Conservation (phyloP, 2,113 vertebrate species). For the Poeciliopsis occidentalis region DNA sequence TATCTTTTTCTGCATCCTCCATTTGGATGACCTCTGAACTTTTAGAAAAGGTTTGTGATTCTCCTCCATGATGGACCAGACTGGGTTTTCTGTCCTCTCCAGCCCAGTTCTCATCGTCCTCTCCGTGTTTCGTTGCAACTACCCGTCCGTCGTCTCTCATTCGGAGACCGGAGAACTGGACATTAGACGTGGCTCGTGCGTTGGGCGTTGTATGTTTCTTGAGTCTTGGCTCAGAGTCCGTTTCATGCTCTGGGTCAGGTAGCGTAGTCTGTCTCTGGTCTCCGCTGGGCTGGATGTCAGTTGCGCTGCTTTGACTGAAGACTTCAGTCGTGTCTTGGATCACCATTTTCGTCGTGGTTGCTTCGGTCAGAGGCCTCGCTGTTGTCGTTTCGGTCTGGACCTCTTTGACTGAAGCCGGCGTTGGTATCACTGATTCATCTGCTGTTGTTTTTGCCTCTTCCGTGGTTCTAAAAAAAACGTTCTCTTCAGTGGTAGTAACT, state of each 20-base stretch:
- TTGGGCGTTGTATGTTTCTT: neutral
- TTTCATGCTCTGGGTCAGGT: neutral
- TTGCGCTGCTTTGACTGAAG: neutral
- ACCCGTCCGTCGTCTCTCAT: conserved; percentile 38
- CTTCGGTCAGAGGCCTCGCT: neutral
- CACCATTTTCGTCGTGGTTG: neutral
- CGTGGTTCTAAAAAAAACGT: neutral
- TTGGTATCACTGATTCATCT: neutral
- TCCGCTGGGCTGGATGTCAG: neutral
- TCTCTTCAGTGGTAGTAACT: neutral
- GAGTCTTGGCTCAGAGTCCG: neutral
- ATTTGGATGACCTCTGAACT: neutral
- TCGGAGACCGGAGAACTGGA: conserved; percentile 17
- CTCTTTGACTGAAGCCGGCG: neutral
- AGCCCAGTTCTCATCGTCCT: neutral
- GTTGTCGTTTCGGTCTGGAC: neutral
- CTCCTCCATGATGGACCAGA: neutral
- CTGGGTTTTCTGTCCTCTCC: neutral
- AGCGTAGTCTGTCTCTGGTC: conserved; percentile 1
- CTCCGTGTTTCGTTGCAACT: neutral
- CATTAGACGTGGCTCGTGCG: neutral
- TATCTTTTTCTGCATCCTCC: neutral
- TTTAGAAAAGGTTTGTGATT: neutral
- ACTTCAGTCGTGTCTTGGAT: conserved; percentile 16
- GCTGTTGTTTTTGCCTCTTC: conserved; percentile 2